A percentile compares a stretch with the other conserved stretches of the same genome.
Evolutionary conservation across 2,113 vertebrate genomes (phyloP).

Genomic region (Ammodytes marinus): DNA sequence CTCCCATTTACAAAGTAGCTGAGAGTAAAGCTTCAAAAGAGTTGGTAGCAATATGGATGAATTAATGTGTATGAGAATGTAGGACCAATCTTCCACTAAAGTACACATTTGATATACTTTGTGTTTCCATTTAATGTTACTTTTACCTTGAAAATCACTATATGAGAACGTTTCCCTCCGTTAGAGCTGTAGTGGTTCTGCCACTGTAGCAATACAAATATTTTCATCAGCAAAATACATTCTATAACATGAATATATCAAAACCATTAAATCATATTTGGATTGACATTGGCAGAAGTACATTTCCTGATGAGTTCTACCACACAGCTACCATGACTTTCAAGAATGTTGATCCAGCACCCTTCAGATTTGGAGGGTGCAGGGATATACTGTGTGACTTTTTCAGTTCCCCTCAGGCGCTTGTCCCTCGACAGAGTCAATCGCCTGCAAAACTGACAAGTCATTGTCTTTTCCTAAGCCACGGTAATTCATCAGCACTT

Average conservation of each 20-base stretch:
- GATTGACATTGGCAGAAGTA: not conserved
- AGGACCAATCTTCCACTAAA: not conserved
- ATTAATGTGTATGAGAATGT: not conserved
- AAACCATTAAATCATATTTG: not conserved
- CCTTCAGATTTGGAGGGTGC: constrained; percentile 5
- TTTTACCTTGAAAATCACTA: not conserved
- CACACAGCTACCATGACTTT: not conserved
- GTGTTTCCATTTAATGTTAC: no score
- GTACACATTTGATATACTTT: not conserved
- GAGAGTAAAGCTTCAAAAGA: not conserved
- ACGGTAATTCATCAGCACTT: constrained; percentile 79
- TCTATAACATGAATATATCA: not conserved
- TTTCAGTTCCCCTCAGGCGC: not conserved
- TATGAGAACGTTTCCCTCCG: not conserved
- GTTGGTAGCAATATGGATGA: not conserved
- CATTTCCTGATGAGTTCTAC: not conserved
- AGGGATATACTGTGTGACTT: constrained; percentile 9
- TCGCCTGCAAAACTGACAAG: constrained; percentile 67
- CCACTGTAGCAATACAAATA: not conserved
- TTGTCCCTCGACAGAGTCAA: constrained; percentile 33
- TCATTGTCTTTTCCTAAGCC: constrained; percentile 75
- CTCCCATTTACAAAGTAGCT: constrained; percentile 6
- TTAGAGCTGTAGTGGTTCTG: not conserved
- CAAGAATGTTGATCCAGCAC: constrained; percentile 1
- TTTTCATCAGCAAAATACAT: not conserved